phyloP scores from a whole-genome alignment of 2,888 invertebrate species.

The Trissoscelio sp. region DNA sequence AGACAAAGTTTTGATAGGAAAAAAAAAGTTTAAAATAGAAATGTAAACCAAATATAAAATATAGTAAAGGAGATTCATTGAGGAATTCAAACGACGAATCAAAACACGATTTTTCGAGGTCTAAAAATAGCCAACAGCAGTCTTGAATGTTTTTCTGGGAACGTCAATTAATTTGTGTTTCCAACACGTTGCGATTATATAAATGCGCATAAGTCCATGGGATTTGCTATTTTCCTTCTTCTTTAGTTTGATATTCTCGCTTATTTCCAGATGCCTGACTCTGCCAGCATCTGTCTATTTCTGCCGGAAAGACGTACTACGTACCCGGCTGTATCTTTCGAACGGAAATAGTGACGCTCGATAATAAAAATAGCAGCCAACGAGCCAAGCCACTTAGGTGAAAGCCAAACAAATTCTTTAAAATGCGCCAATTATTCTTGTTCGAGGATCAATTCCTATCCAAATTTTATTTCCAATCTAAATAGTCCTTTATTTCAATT shows the following conservation, averaged over 20 bases:
- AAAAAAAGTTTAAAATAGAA: too few species aligned
- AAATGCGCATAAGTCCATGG: not conserved
- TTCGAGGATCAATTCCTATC: not conserved
- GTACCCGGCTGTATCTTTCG: constrained; percentile 63
- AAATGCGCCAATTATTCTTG: constrained; percentile 13
- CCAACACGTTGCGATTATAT: constrained; percentile 2
- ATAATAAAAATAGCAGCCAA: constrained; percentile 52
- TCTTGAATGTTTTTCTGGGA: not conserved
- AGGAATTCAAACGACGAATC: not conserved
- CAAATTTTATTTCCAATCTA: too few species aligned
- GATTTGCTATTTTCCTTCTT: not conserved
- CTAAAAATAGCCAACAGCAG: too few species aligned
- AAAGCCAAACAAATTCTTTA: constrained; percentile 51
- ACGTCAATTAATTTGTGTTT: not conserved
- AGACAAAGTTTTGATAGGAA: too few species aligned
- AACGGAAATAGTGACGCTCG: constrained; percentile 69
- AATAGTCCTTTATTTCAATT: too few species aligned
- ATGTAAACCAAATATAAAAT: too few species aligned
- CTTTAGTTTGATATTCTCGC: constrained; percentile 20
- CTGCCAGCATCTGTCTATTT: constrained; percentile 67
- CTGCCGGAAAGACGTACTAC: constrained; percentile 67
- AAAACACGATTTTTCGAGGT: not conserved
- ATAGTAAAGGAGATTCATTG: not conserved
- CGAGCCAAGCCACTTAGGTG: constrained; percentile 40
- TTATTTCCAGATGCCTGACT: constrained; percentile 64